Evolutionary conservation across 1,140 invertebrate species (phyloP).

Genomic region (Penaeus indicus): DNA sequence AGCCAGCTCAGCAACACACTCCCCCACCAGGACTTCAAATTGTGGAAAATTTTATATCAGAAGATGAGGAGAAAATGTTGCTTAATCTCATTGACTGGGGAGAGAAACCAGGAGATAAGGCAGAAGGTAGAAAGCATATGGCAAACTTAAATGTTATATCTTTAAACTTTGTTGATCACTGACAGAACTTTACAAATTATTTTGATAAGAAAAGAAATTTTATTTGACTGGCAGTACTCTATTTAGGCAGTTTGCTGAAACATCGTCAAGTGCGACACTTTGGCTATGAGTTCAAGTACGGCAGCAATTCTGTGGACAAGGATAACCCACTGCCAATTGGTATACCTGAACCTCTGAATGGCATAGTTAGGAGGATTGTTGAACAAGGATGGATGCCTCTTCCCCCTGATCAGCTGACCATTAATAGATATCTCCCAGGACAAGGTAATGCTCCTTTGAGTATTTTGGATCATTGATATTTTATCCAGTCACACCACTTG

Average conservation of each 20-base stretch:
- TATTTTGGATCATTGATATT: conserved; percentile 48
- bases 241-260: conserved; percentile 76
- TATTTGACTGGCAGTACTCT: background rate
- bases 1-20: conserved; percentile 61
- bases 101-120: conserved; percentile 58
- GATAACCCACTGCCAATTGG: conserved; percentile 76
- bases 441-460: conserved; percentile 78
- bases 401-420: conserved; percentile 89
- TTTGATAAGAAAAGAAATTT: background rate
- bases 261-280: conserved; percentile 92
- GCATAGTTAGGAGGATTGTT: conserved; percentile 78
- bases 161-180: background rate
- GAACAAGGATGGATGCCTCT: conserved; percentile 71
- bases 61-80: conserved; percentile 80
- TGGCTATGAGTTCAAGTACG: conserved; percentile 94
- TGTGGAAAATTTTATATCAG: conserved; percentile 81
- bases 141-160: background rate
- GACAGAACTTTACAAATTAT: background rate
- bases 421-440: conserved; percentile 92
- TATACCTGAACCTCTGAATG: conserved; percentile 81
- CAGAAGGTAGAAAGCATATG: conserved; percentile 48
- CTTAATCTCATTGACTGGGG: conserved; percentile 77
- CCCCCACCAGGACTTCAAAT: conserved; percentile 82
- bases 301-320: conserved; percentile 87
- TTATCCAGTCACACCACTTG: background rate